These are phyloP conservation scores for Chrysina gloriosa DNA, from an alignment of 2,888 invertebrate species.

Conservation along the genomic window DNA sequence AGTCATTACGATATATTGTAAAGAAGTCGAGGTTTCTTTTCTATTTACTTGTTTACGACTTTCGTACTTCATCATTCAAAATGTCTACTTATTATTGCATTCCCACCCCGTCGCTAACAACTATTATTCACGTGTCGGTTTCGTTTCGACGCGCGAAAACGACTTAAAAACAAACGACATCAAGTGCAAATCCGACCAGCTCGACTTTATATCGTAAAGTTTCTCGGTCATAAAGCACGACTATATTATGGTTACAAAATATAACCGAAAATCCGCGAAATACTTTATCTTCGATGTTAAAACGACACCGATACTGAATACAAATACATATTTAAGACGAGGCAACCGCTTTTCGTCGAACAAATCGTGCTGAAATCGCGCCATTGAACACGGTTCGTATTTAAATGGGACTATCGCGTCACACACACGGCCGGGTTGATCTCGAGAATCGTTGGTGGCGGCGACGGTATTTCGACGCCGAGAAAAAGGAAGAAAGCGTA, in stretches of 20 bases:
- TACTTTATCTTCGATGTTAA: constrained; percentile 61
- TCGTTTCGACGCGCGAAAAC: background rate
- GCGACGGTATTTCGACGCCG: background rate
- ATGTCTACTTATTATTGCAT: constrained; percentile 7
- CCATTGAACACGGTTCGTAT: constrained; percentile 59
- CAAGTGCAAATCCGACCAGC: constrained; percentile 39
- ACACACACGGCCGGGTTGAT: constrained; percentile 56
- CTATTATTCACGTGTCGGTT: constrained; percentile 10
- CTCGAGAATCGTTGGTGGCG: constrained; percentile 49
- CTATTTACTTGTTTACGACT: too few relatives aligned
- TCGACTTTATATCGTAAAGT: constrained; percentile 52
- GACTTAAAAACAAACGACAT: constrained; percentile 27
- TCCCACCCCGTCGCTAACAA: background rate
- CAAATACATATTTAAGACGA: constrained; percentile 60
- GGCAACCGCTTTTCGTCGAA: constrained; percentile 55
- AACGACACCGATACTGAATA: constrained; percentile 60
- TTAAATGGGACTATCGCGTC: constrained; percentile 60
- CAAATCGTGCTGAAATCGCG: constrained; percentile 55
- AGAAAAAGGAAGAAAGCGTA: background rate
- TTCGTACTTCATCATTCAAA: too few relatives aligned
- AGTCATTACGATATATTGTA: too few relatives aligned
- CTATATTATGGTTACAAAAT: constrained; percentile 46
- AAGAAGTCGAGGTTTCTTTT: too few relatives aligned
- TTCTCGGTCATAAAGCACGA: constrained; percentile 59
- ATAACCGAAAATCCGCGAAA: constrained; percentile 57